Base-by-base conservation (phyloP, 64 coral and sea anemone genomes). In the Exaiptasia diaphana region DNA sequence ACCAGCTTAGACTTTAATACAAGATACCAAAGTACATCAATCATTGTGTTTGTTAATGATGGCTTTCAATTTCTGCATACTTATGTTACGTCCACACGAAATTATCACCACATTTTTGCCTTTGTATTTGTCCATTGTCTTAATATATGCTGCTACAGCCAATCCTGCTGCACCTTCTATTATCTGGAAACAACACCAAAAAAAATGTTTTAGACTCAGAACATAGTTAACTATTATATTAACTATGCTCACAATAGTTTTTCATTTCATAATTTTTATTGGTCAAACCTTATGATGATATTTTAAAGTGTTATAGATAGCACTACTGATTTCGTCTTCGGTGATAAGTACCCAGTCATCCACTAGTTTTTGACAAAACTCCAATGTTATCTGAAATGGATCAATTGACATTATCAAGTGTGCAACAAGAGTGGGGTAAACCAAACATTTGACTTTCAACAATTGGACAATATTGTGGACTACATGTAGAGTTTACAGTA, bases 71-170 rank as follows among this genome's bases (percentile, higher is more conserved):
- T 56, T 85, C 14, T 89, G 37, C 63, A 94, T 94, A 50, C 86
- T 89, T 13, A 94, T 94, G 35, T 94, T 94, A 13, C 68, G 76
- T 62, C 91, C 91, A 79, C 91, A 94, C n/a, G 73, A 60, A 31
- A 94, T 56, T 26, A 94, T 85, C 18, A 64, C 86, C n/a, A 84
- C 91, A 29, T 69, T 94, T 57, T 94, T 88, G 26, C 80, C 86
- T 1, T 24, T 31, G 33, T 78, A 89, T 50, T 63, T 70, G 18
- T 89, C 53, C 22, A 53, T 78, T 20, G 88, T 77, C 38, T 85
- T 89, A 24, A 94, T 14, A 53, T 84, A 94, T 5, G 61, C 85
- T 38, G 91, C 91, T 6, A 94, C 25, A 15, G 91, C 85, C 32
- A 94, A 78, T 1, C 91, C 91, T 15, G 91, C 91, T 8, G 91